Base-by-base conservation (phyloP, 1,140 invertebrate species). In the Lamellibrachia luymesi region DNA sequence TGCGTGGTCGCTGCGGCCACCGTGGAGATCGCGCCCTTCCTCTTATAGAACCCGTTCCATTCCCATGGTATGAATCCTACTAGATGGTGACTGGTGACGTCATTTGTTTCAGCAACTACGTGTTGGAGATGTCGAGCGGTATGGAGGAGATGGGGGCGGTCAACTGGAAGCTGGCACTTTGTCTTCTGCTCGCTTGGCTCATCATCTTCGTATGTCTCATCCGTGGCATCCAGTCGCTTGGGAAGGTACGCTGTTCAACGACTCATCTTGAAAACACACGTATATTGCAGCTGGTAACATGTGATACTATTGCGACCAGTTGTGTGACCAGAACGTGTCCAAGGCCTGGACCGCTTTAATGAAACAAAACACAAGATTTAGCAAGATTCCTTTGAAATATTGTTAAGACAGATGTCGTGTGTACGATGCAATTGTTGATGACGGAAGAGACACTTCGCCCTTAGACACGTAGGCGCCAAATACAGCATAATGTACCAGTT, bases 121-220 rank as follows among this genome's bases (percentile, higher is more conserved):
- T 94, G 2, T 52, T 94, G 2, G 92, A 94, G 52, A 93, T 91
- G 92, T 93, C 93, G 1, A 97, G 97, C 91, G 98, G 98, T 0
- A 96, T 99, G 94, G 98, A 98, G 94, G 97, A 98, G 94, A 97
- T 99, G 96, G 98, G 98, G 0, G 97, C 98, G 0, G 98, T 99
- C 93, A 98, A 98, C 96, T 98, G 98, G 94, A 98, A 98, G 5
- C 96, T 99, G 52, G 98, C 98, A 0, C 96, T 98, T 7, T 99
- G 98, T 94, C 97, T 99, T 2, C 97, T 98, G 94, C 97, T 98
- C 0, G 98, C 99, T 51, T 99, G 99, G 96, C 96, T 99, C 80
- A 97, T 99, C 52, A 98, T 99, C 92, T 99, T 99, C 96, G 99
- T 99, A 97, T 98, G 98, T 0, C 97, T 99, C 17, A 99, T 98